Conservation (phyloP, 2,888 invertebrate genomes). For the Kryphioiulus occultus region DNA sequence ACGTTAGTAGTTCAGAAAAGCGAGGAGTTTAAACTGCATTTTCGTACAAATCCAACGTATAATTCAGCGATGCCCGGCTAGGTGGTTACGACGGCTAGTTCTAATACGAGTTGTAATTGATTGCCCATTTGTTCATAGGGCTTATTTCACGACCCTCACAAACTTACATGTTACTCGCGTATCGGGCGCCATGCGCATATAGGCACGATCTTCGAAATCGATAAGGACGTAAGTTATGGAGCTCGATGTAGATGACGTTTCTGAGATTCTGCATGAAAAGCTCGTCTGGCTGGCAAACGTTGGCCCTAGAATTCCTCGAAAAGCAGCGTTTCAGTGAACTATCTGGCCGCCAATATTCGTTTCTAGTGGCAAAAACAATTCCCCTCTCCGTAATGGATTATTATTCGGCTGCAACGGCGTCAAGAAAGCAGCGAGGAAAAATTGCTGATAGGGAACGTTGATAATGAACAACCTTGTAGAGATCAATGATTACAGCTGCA, state of each 20-base stretch:
- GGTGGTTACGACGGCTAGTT: too few relatives aligned
- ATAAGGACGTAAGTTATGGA: background rate
- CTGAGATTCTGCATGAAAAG: background rate
- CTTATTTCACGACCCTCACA: background rate
- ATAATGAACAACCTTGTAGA: constrained; percentile 5
- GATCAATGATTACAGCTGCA: constrained; percentile 5
- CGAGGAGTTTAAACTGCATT: too few relatives aligned
- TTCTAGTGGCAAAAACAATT: background rate
- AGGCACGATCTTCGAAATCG: background rate
- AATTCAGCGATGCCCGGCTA: too few relatives aligned
- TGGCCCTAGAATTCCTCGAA: background rate
- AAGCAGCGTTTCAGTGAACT: background rate
- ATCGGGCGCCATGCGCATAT: background rate
- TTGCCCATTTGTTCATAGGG: too few relatives aligned
- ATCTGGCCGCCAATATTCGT: background rate
- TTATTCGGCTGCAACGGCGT: background rate
- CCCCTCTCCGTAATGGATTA: background rate
- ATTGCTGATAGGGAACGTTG: background rate
- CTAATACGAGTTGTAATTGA: too few relatives aligned
- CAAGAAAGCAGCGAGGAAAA: background rate
- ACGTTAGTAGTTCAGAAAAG: too few relatives aligned
- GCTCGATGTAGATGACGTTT: background rate
- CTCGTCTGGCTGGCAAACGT: background rate
- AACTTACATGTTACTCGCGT: background rate
- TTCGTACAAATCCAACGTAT: too few relatives aligned